Conservation (phyloP, 1,140 invertebrate genomes). For the Anoplolepis gracilipes region DNA sequence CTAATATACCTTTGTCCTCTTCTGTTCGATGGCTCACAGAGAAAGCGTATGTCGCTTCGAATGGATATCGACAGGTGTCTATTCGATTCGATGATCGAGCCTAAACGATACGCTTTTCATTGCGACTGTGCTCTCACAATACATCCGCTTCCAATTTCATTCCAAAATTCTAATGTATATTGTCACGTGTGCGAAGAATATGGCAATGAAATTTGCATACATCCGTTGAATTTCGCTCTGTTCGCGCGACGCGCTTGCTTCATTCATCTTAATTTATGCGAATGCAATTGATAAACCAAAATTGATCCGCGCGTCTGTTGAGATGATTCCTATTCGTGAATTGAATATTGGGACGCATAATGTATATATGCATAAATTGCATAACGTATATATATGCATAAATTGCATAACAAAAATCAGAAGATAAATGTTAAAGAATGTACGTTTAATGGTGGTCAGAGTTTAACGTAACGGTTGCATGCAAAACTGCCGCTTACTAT, state of each 20-base stretch:
- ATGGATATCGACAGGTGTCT: constrained; percentile 55
- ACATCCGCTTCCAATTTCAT: constrained; percentile 10
- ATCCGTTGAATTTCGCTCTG: constrained; percentile 61
- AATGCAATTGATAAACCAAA: neutral
- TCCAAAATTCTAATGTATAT: constrained; percentile 22
- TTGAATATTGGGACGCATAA: constrained; percentile 19
- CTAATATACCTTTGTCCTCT: constrained; percentile 39
- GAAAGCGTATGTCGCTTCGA: constrained; percentile 64
- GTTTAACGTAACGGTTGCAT: constrained; percentile 79
- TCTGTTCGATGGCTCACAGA: constrained; percentile 63
- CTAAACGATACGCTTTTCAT: constrained; percentile 65
- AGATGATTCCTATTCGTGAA: neutral
- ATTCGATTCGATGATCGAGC: constrained; percentile 44
- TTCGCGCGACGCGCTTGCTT: constrained; percentile 16
- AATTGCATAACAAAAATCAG: constrained; percentile 4
- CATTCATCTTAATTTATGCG: constrained; percentile 16
- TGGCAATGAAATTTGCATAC: constrained; percentile 59
- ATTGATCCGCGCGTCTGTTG: constrained; percentile 14
- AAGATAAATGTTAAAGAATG: constrained; percentile 24
- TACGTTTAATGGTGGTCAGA: constrained; percentile 75
- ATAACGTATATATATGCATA: neutral
- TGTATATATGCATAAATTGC: neutral
- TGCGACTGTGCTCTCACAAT: constrained; percentile 46
- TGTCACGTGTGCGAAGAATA: constrained; percentile 60
- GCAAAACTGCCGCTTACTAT: constrained; percentile 73